These are phyloP conservation scores for Cheilosia urbana DNA, from an alignment of 2,888 invertebrate genomes.

Conservation along the genomic window DNA sequence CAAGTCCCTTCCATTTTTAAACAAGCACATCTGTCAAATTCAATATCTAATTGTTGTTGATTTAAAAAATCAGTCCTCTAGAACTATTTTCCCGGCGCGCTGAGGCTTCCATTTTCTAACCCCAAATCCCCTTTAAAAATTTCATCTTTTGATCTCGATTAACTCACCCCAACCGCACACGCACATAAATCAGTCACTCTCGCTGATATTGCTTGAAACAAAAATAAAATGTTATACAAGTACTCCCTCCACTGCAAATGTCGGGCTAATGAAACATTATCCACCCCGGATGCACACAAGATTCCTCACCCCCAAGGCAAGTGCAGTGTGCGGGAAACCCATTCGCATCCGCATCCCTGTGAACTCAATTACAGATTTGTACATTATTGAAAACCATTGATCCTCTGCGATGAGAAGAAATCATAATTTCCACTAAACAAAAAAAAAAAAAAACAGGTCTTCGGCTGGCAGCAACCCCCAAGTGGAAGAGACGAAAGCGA, in stretches of 20 bases:
- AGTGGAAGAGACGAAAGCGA: conserved; percentile 66
- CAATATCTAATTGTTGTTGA: neutral
- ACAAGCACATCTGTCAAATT: neutral
- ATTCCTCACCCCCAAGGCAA: conserved; percentile 46
- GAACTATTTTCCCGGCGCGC: conserved; percentile 34
- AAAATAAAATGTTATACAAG: conserved; percentile 13
- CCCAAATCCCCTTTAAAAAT: conserved; percentile 10
- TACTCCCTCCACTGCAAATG: neutral
- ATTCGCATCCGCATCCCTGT: conserved; percentile 24
- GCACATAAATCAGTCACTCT: conserved; percentile 32
- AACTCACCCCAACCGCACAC: conserved; percentile 6
- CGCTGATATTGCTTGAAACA: conserved; percentile 61
- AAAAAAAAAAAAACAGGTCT: neutral
- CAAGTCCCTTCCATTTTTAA: neutral
- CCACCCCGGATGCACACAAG: neutral
- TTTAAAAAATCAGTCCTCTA: conserved; percentile 17
- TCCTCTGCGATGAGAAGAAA: conserved; percentile 44
- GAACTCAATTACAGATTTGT: conserved; percentile 64
- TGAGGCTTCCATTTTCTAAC: neutral
- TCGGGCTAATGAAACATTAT: conserved; percentile 52
- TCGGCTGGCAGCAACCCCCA: conserved; percentile 45
- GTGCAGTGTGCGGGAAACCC: conserved; percentile 44
- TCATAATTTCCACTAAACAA: conserved; percentile 43
- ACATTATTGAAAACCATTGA: conserved; percentile 30
- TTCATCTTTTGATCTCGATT: conserved; percentile 4